Conservation (phyloP, 2,797 vertebrate genomes). For the Eutrigla gurnardus region DNA sequence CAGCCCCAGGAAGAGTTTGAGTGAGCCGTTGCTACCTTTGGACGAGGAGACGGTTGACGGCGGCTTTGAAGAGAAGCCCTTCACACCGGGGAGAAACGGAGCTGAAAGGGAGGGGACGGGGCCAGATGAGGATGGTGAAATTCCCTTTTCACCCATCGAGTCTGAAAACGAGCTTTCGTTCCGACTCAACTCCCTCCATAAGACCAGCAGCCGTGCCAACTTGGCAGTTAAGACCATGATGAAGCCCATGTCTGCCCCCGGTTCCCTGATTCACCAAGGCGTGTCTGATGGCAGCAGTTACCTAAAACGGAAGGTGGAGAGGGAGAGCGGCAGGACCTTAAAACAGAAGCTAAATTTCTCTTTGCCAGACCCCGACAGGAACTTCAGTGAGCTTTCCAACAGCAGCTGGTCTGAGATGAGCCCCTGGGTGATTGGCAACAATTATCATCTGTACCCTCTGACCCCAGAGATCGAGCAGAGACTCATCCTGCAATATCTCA, state of each 20-base stretch:
- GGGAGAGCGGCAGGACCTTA: slow-evolving; percentile 88
- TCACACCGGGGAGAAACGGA: slow-evolving; percentile 77
- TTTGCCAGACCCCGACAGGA: slow-evolving; percentile 90
- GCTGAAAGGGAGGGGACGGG: slow-evolving; percentile 82
- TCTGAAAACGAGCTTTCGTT: slow-evolving; percentile 82
- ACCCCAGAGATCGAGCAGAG: slow-evolving; percentile 97
- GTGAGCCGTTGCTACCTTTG: slow-evolving; percentile 89
- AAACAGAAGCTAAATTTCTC: slow-evolving; percentile 95
- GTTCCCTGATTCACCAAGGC: slow-evolving; percentile 73
- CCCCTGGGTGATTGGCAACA: slow-evolving; percentile 98
- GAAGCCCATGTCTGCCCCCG: slow-evolving; percentile 79
- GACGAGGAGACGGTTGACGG: slow-evolving; percentile 96
- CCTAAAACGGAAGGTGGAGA: slow-evolving; percentile 85
- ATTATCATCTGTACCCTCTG: slow-evolving; percentile 95
- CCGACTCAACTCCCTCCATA: slow-evolving; percentile 87
- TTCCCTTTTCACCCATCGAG: slow-evolving; percentile 78
- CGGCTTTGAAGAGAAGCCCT: slow-evolving; percentile 90
- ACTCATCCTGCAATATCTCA: slow-evolving; percentile 97
- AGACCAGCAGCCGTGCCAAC: slow-evolving; percentile 86
- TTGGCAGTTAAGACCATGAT: slow-evolving; percentile 87
- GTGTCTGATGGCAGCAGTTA: slow-evolving; percentile 74
- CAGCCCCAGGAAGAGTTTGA: slow-evolving; percentile 89
- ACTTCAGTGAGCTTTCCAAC: slow-evolving; percentile 95
- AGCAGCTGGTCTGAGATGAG: slow-evolving; percentile 99
- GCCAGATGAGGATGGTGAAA: slow-evolving; percentile 70